These are phyloP conservation scores for Etheostoma nigrum DNA, from an alignment of 2,797 vertebrate genomes.

Conservation along the genomic window DNA sequence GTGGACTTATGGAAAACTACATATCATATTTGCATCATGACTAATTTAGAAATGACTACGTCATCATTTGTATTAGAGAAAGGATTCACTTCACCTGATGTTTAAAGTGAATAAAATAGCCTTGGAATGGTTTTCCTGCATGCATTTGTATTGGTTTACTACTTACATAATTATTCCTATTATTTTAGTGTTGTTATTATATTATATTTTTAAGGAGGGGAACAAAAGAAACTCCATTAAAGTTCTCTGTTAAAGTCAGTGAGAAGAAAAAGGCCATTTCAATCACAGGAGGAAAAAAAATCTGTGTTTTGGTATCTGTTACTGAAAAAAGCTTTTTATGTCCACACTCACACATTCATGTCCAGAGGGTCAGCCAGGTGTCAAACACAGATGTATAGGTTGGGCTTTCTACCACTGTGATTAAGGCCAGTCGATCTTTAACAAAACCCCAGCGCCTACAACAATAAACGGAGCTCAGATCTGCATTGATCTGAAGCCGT, in stretches of 20 bases:
- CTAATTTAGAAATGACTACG: too few relatives aligned
- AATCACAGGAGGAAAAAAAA: not conserved
- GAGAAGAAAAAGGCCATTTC: not conserved
- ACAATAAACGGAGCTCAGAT: constrained; percentile 57
- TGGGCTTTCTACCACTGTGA: constrained; percentile 25
- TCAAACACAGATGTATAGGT: constrained; percentile 35
- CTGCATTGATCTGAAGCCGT: constrained; percentile 35
- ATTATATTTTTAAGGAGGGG: too few relatives aligned
- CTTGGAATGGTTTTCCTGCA: too few relatives aligned
- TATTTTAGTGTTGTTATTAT: too few relatives aligned
- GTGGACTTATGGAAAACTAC: too few relatives aligned
- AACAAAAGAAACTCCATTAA: not conserved
- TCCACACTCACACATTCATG: constrained; percentile 9
- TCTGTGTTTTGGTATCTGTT: constrained; percentile 32
- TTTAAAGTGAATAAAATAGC: too few relatives aligned
- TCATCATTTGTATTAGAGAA: too few relatives aligned
- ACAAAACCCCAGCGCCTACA: constrained; percentile 38
- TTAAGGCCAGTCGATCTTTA: constrained; percentile 21
- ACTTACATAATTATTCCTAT: too few relatives aligned
- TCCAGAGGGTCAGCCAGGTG: constrained; percentile 28
- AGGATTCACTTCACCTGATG: too few relatives aligned
- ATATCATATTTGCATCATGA: too few relatives aligned
- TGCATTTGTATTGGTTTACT: too few relatives aligned
- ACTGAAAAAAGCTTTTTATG: constrained; percentile 28
- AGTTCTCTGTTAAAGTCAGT: not conserved